These are phyloP conservation scores for Nyctalus aviator DNA, from an alignment of 2,797 vertebrate species.

Conservation along the genomic window DNA sequence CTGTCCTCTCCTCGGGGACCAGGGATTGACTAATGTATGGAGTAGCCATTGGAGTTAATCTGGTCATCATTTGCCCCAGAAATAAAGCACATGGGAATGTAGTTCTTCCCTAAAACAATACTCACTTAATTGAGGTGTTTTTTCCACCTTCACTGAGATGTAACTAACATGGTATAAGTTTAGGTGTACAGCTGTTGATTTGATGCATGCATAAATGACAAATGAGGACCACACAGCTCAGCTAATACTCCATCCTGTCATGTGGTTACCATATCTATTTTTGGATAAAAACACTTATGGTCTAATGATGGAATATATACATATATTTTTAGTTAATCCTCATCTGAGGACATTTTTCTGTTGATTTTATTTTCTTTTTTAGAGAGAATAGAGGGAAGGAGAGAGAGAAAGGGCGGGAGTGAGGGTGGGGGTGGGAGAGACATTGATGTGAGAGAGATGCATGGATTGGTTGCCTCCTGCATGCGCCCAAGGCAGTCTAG, in stretches of 20 bases:
- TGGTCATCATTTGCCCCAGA: neutral
- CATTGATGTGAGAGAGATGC: too few species aligned
- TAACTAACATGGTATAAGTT: neutral
- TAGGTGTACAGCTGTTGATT: neutral
- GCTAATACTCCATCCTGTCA: neutral
- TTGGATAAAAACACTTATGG: neutral
- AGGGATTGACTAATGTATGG: neutral
- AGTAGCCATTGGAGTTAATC: neutral
- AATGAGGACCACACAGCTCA: neutral
- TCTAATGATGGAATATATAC: too few species aligned
- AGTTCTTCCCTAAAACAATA: neutral
- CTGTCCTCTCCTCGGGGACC: too few species aligned
- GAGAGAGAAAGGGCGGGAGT: too few species aligned
- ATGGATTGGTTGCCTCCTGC: too few species aligned
- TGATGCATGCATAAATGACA: neutral
- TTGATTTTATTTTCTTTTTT: neutral
- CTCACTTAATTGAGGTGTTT: neutral
- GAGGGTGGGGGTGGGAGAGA: too few species aligned
- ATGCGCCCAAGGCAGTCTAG: too few species aligned
- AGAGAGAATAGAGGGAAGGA: too few species aligned
- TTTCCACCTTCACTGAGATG: neutral
- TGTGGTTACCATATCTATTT: neutral
- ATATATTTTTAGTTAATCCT: too few species aligned
- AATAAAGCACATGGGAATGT: neutral
- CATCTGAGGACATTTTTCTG: too few species aligned